Evolutionary conservation across 64 coral and sea anemone species (phyloP).

Genomic region (Pocillopora damicornis): DNA sequence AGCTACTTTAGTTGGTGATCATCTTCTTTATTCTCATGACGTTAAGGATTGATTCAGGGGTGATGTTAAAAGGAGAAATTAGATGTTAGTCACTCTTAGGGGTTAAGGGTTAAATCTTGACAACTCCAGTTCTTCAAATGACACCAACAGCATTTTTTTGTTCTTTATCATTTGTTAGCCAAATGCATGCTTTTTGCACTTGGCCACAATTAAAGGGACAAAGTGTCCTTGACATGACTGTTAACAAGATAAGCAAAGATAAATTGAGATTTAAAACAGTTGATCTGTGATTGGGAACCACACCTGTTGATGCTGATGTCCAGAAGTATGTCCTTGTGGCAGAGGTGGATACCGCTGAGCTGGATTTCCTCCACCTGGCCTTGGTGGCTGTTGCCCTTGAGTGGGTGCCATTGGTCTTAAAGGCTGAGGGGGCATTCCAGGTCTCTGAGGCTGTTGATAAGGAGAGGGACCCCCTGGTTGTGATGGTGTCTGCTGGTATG

Average conservation of each 20-base stretch:
- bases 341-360: not conserved
- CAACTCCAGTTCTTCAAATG: too few relatives aligned
- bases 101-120: too few relatives aligned
- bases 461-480: conserved; percentile 1
- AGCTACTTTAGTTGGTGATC: too few relatives aligned
- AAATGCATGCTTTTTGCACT: too few relatives aligned
- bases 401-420: conserved; percentile 21
- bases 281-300: not conserved
- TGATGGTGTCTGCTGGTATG: not conserved
- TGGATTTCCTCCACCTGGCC: not conserved
- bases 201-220: too few relatives aligned
- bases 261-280: not conserved
- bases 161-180: too few relatives aligned
- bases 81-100: too few relatives aligned
- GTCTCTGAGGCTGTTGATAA: conserved; percentile 15
- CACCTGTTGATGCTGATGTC: conserved; percentile 48
- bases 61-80: too few relatives aligned
- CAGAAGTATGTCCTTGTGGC: not conserved
- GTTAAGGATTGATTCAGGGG: too few relatives aligned
- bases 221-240: not conserved
- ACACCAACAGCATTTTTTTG: too few relatives aligned
- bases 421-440: conserved; percentile 43
- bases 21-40: too few relatives aligned
- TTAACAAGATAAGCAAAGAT: too few relatives aligned
- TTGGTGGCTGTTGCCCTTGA: conserved; percentile 6